These are phyloP conservation scores for Caenorhabditis sulstoni DNA, from an alignment of 2,888 invertebrate genomes.

Conservation along the genomic window DNA sequence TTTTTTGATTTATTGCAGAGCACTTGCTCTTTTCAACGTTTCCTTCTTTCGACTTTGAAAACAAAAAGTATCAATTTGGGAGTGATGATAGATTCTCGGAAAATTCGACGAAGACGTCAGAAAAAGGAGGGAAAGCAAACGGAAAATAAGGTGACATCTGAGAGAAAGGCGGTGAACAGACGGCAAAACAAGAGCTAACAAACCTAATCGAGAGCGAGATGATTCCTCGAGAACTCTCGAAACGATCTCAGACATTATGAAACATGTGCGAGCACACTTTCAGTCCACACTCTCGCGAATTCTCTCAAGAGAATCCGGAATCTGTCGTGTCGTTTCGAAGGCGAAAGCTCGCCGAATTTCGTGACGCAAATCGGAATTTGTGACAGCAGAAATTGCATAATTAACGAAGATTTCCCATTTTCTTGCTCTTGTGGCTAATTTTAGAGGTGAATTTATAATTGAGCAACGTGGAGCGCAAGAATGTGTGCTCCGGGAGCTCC, in stretches of 20 bases:
- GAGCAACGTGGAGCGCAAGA: constrained; percentile 2
- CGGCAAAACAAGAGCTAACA: not conserved
- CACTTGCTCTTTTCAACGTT: not conserved
- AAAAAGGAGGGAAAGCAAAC: no score
- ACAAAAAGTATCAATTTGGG: no score
- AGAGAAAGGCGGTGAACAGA: no score
- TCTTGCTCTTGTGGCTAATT: constrained; percentile 12
- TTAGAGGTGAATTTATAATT: constrained; percentile 50
- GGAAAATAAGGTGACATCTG: no score
- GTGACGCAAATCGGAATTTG: constrained; percentile 8
- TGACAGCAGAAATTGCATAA: constrained; percentile 16
- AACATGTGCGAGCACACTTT: constrained; percentile 31
- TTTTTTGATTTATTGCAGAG: constrained; percentile 14
- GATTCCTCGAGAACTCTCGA: no score
- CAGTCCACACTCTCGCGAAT: no score
- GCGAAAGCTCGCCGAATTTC: constrained; percentile 2
- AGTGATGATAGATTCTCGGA: no score
- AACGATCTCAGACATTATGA: constrained; percentile 21
- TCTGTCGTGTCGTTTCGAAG: no score
- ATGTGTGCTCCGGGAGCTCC: not conserved
- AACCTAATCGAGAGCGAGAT: no score
- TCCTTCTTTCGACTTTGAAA: not conserved
- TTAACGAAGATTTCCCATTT: not conserved
- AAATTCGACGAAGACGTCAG: no score
- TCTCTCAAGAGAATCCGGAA: no score